Percentiles rank a stretch among this genome's conserved stretches.
Evolutionary conservation across 1,140 invertebrate genomes (phyloP).

Genomic region (Cydia fagiglandana): DNA sequence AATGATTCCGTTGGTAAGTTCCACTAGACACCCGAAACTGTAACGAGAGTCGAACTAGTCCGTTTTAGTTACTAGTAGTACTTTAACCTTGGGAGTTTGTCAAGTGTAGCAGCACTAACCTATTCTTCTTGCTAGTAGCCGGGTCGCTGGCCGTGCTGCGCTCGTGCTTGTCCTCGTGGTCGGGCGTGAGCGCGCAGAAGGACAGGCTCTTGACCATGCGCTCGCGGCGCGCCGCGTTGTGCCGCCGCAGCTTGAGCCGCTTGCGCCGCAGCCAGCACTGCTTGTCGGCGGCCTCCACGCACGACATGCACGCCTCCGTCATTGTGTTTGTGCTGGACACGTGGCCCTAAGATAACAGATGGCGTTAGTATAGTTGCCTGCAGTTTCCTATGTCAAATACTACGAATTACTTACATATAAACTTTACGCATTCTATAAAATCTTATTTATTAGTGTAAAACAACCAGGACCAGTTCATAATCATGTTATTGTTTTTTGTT

Average conservation of each 20-base stretch:
- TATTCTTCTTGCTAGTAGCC: slow-evolving; percentile 77
- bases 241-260: slow-evolving; percentile 82
- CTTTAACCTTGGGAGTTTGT: too few species aligned
- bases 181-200: slow-evolving; percentile 82
- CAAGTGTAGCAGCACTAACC: slow-evolving; percentile 36
- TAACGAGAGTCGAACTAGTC: too few species aligned
- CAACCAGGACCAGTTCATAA: too few species aligned
- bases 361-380: slow-evolving; percentile 6
- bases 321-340: slow-evolving; percentile 83
- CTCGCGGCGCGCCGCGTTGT: slow-evolving; percentile 51
- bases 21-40: too few species aligned
- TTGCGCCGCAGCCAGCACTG: slow-evolving; percentile 81
- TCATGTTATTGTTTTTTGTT: too few species aligned
- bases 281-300: slow-evolving; percentile 74
- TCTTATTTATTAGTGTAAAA: too few species aligned
- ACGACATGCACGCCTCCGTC: slow-evolving; percentile 80
- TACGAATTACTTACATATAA: too few species aligned
- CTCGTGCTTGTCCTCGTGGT: slow-evolving; percentile 78
- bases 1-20: too few species aligned
- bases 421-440: too few species aligned
- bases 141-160: slow-evolving; percentile 82
- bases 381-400: too few species aligned
- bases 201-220: slow-evolving; percentile 83
- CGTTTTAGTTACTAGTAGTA: too few species aligned
- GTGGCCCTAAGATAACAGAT: slow-evolving; percentile 64